Conservation (phyloP, 2,888 invertebrate genomes). For the Oscheius sp. region DNA sequence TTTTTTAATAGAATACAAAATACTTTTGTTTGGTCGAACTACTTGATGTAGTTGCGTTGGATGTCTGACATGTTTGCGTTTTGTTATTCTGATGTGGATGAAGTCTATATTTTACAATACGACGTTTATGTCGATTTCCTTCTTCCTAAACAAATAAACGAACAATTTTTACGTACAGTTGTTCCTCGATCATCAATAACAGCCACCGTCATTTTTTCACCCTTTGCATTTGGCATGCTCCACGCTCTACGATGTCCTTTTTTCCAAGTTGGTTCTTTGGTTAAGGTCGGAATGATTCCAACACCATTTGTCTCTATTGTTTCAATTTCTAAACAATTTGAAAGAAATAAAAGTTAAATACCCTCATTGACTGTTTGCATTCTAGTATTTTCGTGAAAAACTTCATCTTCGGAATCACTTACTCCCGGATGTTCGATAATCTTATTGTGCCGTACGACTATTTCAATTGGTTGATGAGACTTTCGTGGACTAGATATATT, state of each 20-base stretch:
- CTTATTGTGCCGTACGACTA: slow-evolving; percentile 64
- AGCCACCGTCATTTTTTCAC: slow-evolving; percentile 62
- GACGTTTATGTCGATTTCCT: slow-evolving; percentile 52
- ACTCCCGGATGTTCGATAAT: slow-evolving; percentile 49
- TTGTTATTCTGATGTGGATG: slow-evolving; percentile 45
- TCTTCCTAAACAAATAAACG: slow-evolving; percentile 46
- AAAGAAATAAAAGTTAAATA: not conserved
- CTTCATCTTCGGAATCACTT: slow-evolving; percentile 27
- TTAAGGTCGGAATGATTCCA: not conserved
- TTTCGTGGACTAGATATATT: slow-evolving; percentile 23
- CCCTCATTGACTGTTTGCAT: slow-evolving; percentile 39
- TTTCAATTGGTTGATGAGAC: slow-evolving; percentile 59
- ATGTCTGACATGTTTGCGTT: not conserved
- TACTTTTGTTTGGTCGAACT: no score
- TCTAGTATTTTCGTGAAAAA: not conserved
- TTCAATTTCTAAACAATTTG: not conserved
- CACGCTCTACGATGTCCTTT: slow-evolving; percentile 68
- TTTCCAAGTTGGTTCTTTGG: slow-evolving; percentile 38
- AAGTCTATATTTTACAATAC: slow-evolving; percentile 62
- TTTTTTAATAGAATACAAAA: no score
- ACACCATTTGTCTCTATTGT: not conserved
- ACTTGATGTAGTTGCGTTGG: not conserved
- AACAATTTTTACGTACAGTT: slow-evolving; percentile 22
- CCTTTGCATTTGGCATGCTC: slow-evolving; percentile 68
- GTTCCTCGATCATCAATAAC: slow-evolving; percentile 57